Base-by-base conservation (phyloP, 2,797 vertebrate genomes). In the Cuculus canorus region DNA sequence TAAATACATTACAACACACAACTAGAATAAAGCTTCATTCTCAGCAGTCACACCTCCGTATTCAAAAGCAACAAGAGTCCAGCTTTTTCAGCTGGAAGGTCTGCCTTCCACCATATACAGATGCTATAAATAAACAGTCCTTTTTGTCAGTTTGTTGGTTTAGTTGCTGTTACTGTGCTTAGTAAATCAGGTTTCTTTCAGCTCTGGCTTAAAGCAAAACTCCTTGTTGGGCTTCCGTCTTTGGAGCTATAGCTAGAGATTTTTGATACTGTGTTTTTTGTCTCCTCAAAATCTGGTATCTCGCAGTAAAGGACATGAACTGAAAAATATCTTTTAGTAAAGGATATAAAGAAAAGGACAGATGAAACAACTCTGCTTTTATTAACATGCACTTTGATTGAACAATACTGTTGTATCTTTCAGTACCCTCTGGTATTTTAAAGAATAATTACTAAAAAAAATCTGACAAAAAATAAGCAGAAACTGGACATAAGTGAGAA, bases 71-170 rank as follows among this genome's bases (percentile, higher is more conserved):
- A 50, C 28, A 43, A 63, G 84, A 60, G 13, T 57, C 23, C 24
- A 56, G 8, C 13, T 47, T 86, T 92, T 95, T 80, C 52, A 72
- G 4, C 10, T 13, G 64, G 18, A 35, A 52, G 17, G 33, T 86
- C 24, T 6, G 17, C 4, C 2, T 61, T 73, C 32, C 37, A 47
- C 33, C 43, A 90, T 83, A 90, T 83, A 79, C 32, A 65, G 52
- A 82, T 88, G 27, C 73, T 90, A 54, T 72, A 90, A 95, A 92
- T 56, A 80, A 86, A 60, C 32, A 17, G 7, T 63, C 2, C 17
- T 82, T 77, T 70, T 86, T 86, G 39, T 82, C 19, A 5, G 27
- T 81, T 92, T 83, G n/a, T 86, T 84, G 60, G 32, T 90, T 94
- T 86, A 76, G 48, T 91, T 63, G 54, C 57, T 96, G 27, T 87